These are phyloP conservation scores for Chondrosia reniformis DNA, from an alignment of 37 sponge, comb jelly and placozoan genomes.

Conservation along the genomic window DNA sequence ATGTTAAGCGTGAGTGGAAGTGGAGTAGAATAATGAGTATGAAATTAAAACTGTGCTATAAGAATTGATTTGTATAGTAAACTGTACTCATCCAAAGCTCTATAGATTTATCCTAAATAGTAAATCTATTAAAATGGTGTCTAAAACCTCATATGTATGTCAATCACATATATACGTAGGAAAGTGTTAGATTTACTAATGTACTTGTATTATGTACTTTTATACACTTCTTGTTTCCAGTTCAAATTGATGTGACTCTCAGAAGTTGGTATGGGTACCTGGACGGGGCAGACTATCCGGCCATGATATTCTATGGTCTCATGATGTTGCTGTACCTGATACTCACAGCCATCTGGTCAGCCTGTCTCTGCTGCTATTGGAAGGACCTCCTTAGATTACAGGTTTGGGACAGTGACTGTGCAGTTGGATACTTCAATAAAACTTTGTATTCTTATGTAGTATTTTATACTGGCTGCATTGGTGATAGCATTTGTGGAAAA, in stretches of 20 bases:
- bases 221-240: background rate
- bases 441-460: constrained; percentile 30
- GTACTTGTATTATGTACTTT: too few relatives aligned
- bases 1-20: too few relatives aligned
- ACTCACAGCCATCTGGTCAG: constrained; percentile 41
- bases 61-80: too few relatives aligned
- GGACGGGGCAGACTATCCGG: constrained; percentile 68
- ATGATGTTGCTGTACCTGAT: constrained; percentile 60
- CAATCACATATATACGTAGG: too few relatives aligned
- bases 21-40: too few relatives aligned
- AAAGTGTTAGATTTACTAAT: too few relatives aligned
- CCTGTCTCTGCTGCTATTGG: constrained; percentile 43
- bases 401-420: constrained; percentile 9
- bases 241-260: constrained; percentile 12
- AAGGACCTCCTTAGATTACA: constrained; percentile 72
- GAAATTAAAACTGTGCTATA: too few relatives aligned
- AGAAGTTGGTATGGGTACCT: constrained; percentile 63
- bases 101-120: too few relatives aligned
- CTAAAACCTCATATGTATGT: too few relatives aligned
- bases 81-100: too few relatives aligned
- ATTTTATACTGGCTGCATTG: constrained; percentile 49
- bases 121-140: too few relatives aligned
- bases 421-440: background rate
- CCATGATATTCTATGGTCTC: constrained; percentile 58
- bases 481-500: background rate